Conservation (phyloP, 2,888 invertebrate genomes). For the Tenthredo scrophulariae region DNA sequence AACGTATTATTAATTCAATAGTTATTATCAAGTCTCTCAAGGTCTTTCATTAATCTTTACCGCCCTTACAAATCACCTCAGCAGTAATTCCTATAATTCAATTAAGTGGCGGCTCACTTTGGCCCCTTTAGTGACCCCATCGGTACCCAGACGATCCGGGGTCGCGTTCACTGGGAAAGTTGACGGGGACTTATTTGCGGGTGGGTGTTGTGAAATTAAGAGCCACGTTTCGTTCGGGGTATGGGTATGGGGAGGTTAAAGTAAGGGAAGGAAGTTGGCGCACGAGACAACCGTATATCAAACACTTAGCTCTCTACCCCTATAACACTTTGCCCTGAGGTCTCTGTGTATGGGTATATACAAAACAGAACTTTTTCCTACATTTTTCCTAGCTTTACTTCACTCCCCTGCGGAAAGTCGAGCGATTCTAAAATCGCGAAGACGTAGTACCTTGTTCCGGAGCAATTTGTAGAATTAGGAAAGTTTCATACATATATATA, state of each 20-base stretch:
- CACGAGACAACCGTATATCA: constrained; percentile 55
- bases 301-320: constrained; percentile 52
- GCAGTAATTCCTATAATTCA: constrained; percentile 75
- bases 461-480: constrained; percentile 10
- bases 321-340: constrained; percentile 44
- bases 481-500: not conserved
- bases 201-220: constrained; percentile 71
- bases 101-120: constrained; percentile 66
- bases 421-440: not conserved
- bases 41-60: constrained; percentile 74
- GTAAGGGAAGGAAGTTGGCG: constrained; percentile 39
- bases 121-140: constrained; percentile 53
- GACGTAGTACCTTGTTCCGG: not conserved
- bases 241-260: not conserved
- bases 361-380: constrained; percentile 25
- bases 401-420: not conserved
- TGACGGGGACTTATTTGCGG: constrained; percentile 68
- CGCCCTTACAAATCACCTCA: constrained; percentile 72
- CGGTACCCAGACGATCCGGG: constrained; percentile 12
- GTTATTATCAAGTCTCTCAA: constrained; percentile 62
- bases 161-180: constrained; percentile 55
- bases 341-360: constrained; percentile 15
- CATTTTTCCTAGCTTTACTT: not conserved
- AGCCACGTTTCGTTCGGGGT: constrained; percentile 52
- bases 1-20: constrained; percentile 63